Evolutionary conservation across 2,888 invertebrate species (phyloP).

Genomic region (Therioaphis trifolii): DNA sequence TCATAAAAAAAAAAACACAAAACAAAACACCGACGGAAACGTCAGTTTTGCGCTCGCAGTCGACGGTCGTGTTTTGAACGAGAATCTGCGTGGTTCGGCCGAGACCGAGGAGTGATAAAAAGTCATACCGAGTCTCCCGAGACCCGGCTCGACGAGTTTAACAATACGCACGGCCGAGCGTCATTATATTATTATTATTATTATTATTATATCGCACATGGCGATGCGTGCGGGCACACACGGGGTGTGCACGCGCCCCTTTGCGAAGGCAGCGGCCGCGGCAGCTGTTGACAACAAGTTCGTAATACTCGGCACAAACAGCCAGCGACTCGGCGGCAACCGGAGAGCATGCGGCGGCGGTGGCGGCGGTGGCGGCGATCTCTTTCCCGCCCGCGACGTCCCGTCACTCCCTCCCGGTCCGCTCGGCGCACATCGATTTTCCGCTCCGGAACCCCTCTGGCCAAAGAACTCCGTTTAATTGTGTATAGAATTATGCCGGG

Average conservation of each 20-base stretch:
- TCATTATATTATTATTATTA: conserved; percentile 16
- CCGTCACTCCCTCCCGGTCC: background rate
- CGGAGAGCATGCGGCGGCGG: conserved; percentile 30
- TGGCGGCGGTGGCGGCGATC: conserved; percentile 14
- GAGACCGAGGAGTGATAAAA: no score
- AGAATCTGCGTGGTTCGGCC: no score
- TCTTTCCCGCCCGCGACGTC: background rate
- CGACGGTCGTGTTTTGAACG: no score
- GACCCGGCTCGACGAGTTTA: no score
- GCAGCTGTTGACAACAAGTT: conserved; percentile 62
- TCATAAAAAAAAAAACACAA: no score
- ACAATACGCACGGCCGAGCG: conserved; percentile 9
- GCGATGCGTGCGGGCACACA: no score
- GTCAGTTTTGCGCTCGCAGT: no score
- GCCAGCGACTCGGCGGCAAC: background rate
- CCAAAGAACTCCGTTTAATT: conserved; percentile 58
- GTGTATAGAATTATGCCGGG: conserved; percentile 56
- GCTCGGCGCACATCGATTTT: conserved; percentile 54
- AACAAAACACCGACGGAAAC: no score
- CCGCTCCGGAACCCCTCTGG: conserved; percentile 49
- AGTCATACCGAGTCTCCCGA: no score
- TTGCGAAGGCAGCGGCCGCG: background rate
- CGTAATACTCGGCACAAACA: conserved; percentile 19
- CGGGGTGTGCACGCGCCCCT: background rate
- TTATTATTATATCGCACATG: background rate